Evolutionary conservation across 92 coral and sea anemone species (phyloP), one percentile per base, ranked within the genome.

Genomic region (Zoanthus sansibaricus): DNA sequence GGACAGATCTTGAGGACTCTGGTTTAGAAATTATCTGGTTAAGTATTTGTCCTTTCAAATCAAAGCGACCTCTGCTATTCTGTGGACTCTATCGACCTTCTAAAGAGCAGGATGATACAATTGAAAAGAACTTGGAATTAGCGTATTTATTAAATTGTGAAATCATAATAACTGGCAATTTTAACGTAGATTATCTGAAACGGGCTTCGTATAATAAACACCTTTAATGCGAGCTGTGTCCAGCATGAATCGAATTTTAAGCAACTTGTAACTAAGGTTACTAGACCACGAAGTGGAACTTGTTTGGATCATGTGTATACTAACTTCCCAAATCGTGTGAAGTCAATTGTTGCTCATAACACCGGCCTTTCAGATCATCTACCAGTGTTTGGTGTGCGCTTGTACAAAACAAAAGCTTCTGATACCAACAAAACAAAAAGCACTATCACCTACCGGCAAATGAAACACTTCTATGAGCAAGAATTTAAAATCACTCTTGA

Each of bases 301-400:
- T 84, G 88, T 84, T 54, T 84, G 25, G 88, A 84, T 48, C 73
- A 72, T 18, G 32, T 84, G 4, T 61, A 51, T 51, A 37, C n/a
- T n/a, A n/a, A n/a, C 51, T 47, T 47, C 51, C 51, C 51, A 47
- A 47, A 47, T 47, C 51, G 51, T 47, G 51, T 3, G 51, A 47
- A 47, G 51, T 47, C 51, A 47, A 56, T 56, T 56, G 64, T 56
- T 15, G 64, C 64, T 56, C 6, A 56, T 56, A 56, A 56, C 64
- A 56, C 51, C 51, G 51, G 51, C 51, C 51, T 47, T 47, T 47
- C 51, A 4, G 51, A 47, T 47, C 8, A 47, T 47, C 51, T 47
- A 47, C 51, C 51, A 47, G 51, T 47, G 51, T 64, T 64, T 64
- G 71, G 73, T 69, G 73, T 69, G 46, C 73, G 44, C 20, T 33